Percentiles rank a stretch among this genome's conserved stretches.
These are phyloP conservation scores for Aleiodes alternator DNA, from an alignment of 2,888 invertebrate genomes.

Conservation along the genomic window DNA sequence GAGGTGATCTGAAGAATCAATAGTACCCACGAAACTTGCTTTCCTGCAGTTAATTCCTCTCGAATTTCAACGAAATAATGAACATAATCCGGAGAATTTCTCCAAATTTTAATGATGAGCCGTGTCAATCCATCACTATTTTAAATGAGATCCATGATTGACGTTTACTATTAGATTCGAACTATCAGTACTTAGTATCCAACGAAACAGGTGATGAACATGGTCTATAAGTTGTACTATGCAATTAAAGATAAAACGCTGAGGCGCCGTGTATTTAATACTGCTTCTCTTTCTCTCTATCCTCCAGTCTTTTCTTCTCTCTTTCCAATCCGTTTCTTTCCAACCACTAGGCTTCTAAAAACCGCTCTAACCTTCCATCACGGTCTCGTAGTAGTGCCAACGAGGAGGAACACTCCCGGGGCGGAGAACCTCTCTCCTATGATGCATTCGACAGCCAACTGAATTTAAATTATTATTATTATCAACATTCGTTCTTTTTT, in stretches of 20 bases:
- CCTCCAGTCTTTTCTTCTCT: background rate
- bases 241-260: constrained; percentile 26
- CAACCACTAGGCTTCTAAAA: constrained; percentile 15
- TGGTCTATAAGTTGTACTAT: constrained; percentile 8
- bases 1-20: too few relatives aligned
- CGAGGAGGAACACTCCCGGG: constrained; percentile 15
- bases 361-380: constrained; percentile 17
- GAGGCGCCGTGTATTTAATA: constrained; percentile 15
- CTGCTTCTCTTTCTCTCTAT: constrained; percentile 11
- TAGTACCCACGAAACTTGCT: too few relatives aligned
- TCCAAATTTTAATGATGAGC: too few relatives aligned
- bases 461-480: constrained; percentile 34
- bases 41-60: too few relatives aligned
- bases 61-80: too few relatives aligned
- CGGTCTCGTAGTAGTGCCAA: constrained; percentile 9
- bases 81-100: too few relatives aligned
- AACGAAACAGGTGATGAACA: constrained; percentile 18
- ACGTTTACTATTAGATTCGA: background rate
- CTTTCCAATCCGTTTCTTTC: background rate
- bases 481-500: constrained; percentile 22
- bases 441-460: constrained; percentile 27
- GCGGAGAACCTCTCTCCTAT: constrained; percentile 14
- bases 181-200: constrained; percentile 1
- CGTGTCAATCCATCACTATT: background rate
- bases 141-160: constrained; percentile 17